These are phyloP conservation scores for Dendronephthya gigantea DNA, from an alignment of 64 coral and sea anemone species.

Conservation along the genomic window DNA sequence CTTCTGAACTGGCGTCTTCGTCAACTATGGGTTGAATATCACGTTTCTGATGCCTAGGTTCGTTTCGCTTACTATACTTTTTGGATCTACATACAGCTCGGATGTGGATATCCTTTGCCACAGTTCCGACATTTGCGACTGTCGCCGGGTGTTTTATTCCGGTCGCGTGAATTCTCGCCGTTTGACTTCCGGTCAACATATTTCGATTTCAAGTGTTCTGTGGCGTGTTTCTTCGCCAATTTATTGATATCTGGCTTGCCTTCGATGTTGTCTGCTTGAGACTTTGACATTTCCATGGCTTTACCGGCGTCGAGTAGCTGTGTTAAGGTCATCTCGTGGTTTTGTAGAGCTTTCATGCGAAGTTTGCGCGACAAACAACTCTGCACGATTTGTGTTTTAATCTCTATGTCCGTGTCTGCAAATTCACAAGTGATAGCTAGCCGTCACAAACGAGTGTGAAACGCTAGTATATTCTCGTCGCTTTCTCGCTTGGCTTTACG, in stretches of 20 bases:
- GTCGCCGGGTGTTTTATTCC: background rate
- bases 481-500: background rate
- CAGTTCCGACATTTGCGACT: background rate
- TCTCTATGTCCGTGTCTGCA: slow-evolving; percentile 22
- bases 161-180: background rate
- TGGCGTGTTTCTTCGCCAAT: background rate
- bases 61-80: too few species aligned
- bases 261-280: slow-evolving; percentile 32
- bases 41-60: too few species aligned
- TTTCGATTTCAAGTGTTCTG: too few species aligned
- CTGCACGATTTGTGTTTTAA: background rate
- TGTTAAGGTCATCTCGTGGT: slow-evolving; percentile 2
- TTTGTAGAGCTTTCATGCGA: slow-evolving; percentile 27
- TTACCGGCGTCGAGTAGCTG: slow-evolving; percentile 39
- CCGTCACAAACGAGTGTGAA: slow-evolving; percentile 22
- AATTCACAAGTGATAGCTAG: slow-evolving; percentile 40
- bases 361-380: slow-evolving; percentile 43
- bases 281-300: slow-evolving; percentile 33
- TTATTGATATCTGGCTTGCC: slow-evolving; percentile 9
- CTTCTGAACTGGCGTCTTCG: too few species aligned
- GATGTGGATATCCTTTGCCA: slow-evolving; percentile 13
- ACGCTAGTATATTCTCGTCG: background rate
- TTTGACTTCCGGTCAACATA: background rate
- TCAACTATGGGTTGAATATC: too few species aligned
- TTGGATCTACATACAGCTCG: background rate